phyloP scores from a whole-genome alignment of 2,113 vertebrate species.

The Nycticryphes semicollaris region DNA sequence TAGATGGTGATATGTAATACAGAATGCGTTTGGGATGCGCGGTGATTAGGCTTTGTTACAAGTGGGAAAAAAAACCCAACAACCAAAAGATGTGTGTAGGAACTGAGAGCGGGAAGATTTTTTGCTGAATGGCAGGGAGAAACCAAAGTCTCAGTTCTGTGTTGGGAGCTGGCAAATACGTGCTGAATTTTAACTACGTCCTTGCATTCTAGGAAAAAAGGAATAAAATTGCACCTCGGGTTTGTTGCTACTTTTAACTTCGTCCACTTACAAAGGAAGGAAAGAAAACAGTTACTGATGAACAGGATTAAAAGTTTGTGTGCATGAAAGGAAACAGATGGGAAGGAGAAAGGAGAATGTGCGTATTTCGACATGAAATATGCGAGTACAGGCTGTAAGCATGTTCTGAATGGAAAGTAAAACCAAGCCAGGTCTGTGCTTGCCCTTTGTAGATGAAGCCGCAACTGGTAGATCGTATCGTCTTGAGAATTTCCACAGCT shows the following conservation, averaged over 20 bases:
- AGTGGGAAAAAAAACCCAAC: no score
- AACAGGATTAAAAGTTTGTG: neutral
- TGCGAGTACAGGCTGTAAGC: neutral
- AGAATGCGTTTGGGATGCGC: rapidly evolving
- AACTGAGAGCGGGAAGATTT: rapidly evolving
- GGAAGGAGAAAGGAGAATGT: neutral
- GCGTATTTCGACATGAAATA: neutral
- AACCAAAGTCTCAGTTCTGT: no score
- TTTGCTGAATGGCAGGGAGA: neutral
- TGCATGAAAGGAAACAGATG: neutral
- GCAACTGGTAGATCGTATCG: rapidly evolving
- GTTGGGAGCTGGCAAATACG: rapidly evolving
- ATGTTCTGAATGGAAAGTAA: neutral
- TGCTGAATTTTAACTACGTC: rapidly evolving
- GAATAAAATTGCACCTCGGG: neutral
- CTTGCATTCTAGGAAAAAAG: neutral
- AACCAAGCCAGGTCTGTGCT: neutral
- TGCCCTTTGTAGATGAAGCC: neutral
- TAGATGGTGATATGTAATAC: rapidly evolving
- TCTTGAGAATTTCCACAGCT: neutral
- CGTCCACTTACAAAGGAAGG: rapidly evolving
- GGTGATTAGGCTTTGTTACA: rapidly evolving
- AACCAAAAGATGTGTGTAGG: neutral
- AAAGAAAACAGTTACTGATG: neutral
- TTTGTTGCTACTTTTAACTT: neutral